Base-by-base conservation (phyloP, 2,888 invertebrate species). In the Andrena dorsata region DNA sequence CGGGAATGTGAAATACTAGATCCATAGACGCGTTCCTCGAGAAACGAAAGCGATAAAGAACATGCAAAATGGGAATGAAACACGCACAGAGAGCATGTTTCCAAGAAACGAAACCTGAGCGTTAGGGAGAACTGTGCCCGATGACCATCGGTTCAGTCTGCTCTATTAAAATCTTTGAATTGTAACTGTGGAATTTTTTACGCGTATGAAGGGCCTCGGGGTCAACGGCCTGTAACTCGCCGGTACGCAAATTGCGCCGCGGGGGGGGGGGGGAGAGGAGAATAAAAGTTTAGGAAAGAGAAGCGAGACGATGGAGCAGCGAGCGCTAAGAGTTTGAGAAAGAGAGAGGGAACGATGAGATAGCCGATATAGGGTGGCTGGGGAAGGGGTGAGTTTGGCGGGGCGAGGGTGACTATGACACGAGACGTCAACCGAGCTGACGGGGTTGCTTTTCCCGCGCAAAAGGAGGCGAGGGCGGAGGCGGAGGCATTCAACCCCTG, bases 391-490 rank as follows among this genome's bases (percentile, higher is more conserved):
- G 71, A 73, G 79, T 81, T 82, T 84, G 75, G 80, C 78, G 72
- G 56, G 74, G 83, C 77, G 86, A 87, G 90, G 91, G 88, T 89
- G 89, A 89, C 89, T 91, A 86, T 91, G 90, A 91, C 90, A 83
- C 84, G 88, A 86, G 76, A 86, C 89, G 91, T 91, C 91, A 90
- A 89, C 85, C 86, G 73, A 88, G 84, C 88, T 88, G 90, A 90
- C 87, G 88, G 85, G 75, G 90, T 84, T 76, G 82, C 78, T 83
- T 84, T 74, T 79, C 80, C 72, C 78, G 70, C 76, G 64, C 74
- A 58, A 63, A 72, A 65, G 56, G 53, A 61, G 66, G 65, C 66
- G 10, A 10, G 56, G 56, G 20, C 8, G 76, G 41, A 66, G 64
- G 66, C 61, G 63, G 68, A 49, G 80, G 68, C 77, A 82, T 83